These are phyloP conservation scores for Aldrovandia affinis DNA, from an alignment of 2,797 vertebrate genomes.

Conservation along the genomic window DNA sequence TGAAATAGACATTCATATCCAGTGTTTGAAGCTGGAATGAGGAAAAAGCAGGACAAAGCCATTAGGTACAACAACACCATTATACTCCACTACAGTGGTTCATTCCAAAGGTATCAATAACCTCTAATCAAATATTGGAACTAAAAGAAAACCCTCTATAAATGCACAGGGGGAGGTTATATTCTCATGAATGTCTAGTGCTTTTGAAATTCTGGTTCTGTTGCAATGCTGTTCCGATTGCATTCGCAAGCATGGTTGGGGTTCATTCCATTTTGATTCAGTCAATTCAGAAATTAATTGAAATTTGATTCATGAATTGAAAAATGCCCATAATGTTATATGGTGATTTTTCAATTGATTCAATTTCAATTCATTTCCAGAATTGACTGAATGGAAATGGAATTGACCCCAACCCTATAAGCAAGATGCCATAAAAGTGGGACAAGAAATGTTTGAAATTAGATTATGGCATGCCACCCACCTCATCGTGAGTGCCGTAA, in stretches of 20 bases:
- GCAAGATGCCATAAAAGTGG: no score
- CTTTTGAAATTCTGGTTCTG: neutral
- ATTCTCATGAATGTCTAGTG: neutral
- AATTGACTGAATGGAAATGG: no score
- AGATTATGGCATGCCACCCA: neutral
- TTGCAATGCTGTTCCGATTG: neutral
- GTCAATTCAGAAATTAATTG: no score
- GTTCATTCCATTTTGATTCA: no score
- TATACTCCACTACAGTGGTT: neutral
- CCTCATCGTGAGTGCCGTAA: conserved; percentile 11
- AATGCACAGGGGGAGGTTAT: neutral
- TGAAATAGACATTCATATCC: conserved; percentile 13
- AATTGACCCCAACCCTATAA: no score
- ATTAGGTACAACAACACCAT: neutral
- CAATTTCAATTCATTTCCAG: no score
- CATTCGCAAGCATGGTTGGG: no score
- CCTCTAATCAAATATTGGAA: neutral
- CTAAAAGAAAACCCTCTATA: neutral
- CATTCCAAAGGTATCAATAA: neutral
- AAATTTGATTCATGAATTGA: no score
- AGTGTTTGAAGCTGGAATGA: conserved; percentile 1
- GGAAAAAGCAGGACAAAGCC: neutral
- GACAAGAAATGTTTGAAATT: neutral
- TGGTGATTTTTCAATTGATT: no score
- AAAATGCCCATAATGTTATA: no score